Evolutionary conservation across 2,797 vertebrate genomes (phyloP), one percentile per base, ranked within the genome.

Genomic region (Ciconia nigra): DNA sequence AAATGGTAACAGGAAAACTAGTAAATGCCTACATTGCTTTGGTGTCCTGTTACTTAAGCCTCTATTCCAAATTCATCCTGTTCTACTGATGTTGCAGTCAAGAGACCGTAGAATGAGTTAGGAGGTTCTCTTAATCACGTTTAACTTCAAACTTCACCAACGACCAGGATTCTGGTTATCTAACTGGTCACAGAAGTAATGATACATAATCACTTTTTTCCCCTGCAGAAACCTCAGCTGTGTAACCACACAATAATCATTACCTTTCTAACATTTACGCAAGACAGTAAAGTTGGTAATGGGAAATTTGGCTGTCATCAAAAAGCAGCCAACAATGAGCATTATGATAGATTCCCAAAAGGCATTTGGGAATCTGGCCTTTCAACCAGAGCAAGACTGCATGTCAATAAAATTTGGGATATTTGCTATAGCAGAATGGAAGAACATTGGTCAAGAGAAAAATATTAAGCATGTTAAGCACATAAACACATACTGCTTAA

Each of bases 71-170:
- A 89, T 59, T 35, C n/a, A 37, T 35, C 37, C 29, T 41, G 21
- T 67, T 86, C 11, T 26, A 57, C 26, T 62, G 7, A 72, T 39
- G 26, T 11, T 88, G 26, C 25, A 83, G 35, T 61, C 46, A 89
- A 79, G 37, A 49, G 16, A 72, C 15, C 57, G 37, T 2, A 71
- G 29, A 71, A 63, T 8, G 14, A 70, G 7, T n/a, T 24, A 52
- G 2, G 55, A 90, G 10, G 33, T 35, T 42, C n/a, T 49, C 42
- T 61, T 57, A 69, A 72, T 21, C 9, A 52, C 0, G 0, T 21
- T 21, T 55, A 22, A 87, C 33, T 83, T 86, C 5, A 24, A 72
- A 76, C 41, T 65, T 77, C 28, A 73, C 13, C 73, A 51, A 24
- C 2, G 3, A 62, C 6, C 6, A 35, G 21, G n/a, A 58, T 49